Evolutionary conservation across 2,113 vertebrate species (phyloP).

Genomic region (Formicarius rufipectus): DNA sequence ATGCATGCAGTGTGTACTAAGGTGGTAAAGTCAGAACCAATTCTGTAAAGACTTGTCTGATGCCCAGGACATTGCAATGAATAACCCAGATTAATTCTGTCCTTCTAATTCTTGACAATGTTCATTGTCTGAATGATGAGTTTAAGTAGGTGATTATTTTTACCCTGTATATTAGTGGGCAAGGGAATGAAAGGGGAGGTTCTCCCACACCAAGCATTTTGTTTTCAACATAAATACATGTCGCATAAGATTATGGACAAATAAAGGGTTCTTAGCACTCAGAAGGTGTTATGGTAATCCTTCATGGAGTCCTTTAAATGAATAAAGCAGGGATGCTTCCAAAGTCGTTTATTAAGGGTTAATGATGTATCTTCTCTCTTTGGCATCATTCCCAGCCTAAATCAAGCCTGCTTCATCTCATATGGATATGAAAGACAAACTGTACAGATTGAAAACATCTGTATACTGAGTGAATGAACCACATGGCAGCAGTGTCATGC

Average conservation of each 20-base stretch:
- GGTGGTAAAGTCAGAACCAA: background rate
- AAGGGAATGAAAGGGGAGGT: background rate
- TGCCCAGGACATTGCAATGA: background rate
- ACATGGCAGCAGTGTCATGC: slow-evolving; percentile 75
- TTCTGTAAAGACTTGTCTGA: background rate
- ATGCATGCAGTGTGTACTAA: rapidly evolving
- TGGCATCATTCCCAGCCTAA: slow-evolving; percentile 85
- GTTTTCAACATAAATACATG: background rate
- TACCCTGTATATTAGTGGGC: background rate
- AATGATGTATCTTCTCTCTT: slow-evolving; percentile 76
- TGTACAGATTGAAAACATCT: slow-evolving; percentile 88
- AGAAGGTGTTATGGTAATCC: slow-evolving; percentile 21
- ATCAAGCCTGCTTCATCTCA: slow-evolving; percentile 83
- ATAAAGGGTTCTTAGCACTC: slow-evolving; percentile 4
- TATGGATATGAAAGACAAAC: slow-evolving; percentile 82
- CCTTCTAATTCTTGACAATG: background rate
- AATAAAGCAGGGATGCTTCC: slow-evolving; percentile 11
- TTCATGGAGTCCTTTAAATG: slow-evolving; percentile 38
- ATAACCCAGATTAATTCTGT: background rate
- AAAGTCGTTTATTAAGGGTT: slow-evolving; percentile 77
- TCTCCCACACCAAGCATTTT: background rate
- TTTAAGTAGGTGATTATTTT: background rate
- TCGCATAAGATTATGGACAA: background rate
- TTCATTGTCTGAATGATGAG: background rate
- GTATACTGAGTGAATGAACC: slow-evolving; percentile 73